Percentiles rank a stretch among this genome's conserved stretches.
Conservation (phyloP, 64 coral and sea anemone genomes). For the Pocillopora damicornis region DNA sequence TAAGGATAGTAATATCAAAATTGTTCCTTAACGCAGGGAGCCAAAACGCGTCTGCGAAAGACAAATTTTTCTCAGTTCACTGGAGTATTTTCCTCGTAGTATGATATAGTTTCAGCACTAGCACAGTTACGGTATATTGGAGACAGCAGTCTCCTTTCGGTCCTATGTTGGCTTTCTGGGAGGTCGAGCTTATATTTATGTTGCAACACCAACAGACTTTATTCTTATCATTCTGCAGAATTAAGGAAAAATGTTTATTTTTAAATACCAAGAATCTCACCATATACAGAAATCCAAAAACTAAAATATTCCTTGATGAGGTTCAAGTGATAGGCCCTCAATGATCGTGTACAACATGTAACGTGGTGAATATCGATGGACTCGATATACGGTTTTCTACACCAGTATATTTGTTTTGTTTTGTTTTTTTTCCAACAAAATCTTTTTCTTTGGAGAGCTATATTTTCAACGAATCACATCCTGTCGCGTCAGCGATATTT, state of each 20-base stretch:
- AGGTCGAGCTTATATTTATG: background rate
- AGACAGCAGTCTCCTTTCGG: background rate
- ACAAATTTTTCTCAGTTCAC: too few species aligned
- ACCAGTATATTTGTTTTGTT: background rate
- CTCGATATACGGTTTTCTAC: background rate
- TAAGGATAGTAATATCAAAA: background rate
- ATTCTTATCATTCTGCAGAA: background rate
- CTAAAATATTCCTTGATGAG: too few species aligned
- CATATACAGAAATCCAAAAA: too few species aligned
- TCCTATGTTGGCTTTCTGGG: background rate
- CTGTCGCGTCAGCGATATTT: background rate
- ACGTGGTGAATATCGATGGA: background rate
- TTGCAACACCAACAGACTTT: background rate
- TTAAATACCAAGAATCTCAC: background rate
- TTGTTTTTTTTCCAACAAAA: background rate
- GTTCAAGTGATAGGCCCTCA: too few species aligned
- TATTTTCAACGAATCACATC: constrained; percentile 3
- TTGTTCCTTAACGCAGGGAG: too few species aligned
- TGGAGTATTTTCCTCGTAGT: background rate
- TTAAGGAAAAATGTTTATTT: constrained; percentile 1
- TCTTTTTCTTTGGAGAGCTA: background rate
- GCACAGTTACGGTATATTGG: background rate
- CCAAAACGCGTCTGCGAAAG: too few species aligned
- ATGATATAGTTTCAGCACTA: background rate
- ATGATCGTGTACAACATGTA: background rate